phyloP scores from a whole-genome alignment of 1,140 invertebrate genomes.

The Panulirus ornatus region DNA sequence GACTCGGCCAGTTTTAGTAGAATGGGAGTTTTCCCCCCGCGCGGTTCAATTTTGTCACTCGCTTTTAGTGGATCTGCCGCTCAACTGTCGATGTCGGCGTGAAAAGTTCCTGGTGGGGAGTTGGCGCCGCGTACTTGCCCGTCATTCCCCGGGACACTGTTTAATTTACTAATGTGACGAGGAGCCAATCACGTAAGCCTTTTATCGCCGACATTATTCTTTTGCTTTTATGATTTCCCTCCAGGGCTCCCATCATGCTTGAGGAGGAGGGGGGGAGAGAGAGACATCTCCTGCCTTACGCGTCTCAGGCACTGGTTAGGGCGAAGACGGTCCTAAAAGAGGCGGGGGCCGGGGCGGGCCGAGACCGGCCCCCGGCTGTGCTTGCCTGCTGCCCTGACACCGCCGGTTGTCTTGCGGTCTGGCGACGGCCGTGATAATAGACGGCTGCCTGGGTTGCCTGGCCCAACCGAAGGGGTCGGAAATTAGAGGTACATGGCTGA shows the following conservation, averaged over 20 bases:
- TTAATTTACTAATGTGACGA: constrained; percentile 37
- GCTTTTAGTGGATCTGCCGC: constrained; percentile 42
- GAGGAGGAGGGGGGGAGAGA: not conserved
- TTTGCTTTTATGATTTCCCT: constrained; percentile 4
- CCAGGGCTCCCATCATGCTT: constrained; percentile 12
- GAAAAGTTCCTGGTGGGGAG: constrained; percentile 14
- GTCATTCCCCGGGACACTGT: constrained; percentile 9
- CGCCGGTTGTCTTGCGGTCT: too few species aligned
- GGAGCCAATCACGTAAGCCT: constrained; percentile 37
- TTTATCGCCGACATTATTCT: constrained; percentile 20
- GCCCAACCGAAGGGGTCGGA: too few species aligned
- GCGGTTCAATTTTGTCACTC: constrained; percentile 14
- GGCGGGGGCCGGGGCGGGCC: too few species aligned
- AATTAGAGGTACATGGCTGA: too few species aligned
- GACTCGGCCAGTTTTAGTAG: constrained; percentile 26
- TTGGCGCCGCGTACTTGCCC: not conserved
- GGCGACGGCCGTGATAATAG: too few species aligned
- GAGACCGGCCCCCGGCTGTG: too few species aligned
- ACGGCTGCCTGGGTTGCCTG: too few species aligned
- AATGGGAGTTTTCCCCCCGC: constrained; percentile 16
- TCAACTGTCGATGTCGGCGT: constrained; percentile 8
- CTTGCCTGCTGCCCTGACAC: too few species aligned
- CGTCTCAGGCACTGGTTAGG: not conserved
- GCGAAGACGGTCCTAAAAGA: too few species aligned
- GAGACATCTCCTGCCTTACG: not conserved